Conservation (phyloP, 1,140 invertebrate species). For the Brachystomella parvula region DNA sequence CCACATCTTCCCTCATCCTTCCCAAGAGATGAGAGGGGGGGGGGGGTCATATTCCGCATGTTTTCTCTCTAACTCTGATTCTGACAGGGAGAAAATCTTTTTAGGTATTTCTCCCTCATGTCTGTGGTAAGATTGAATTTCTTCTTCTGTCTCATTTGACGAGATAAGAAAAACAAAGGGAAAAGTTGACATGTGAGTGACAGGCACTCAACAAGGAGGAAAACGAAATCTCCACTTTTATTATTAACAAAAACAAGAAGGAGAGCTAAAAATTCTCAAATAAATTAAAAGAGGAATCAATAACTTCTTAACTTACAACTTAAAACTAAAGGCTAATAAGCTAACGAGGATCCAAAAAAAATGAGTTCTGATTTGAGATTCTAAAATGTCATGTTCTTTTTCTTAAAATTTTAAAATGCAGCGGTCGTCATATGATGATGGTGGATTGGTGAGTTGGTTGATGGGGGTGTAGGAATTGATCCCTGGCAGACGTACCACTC, state of each 20-base stretch:
- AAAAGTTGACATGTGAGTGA: constrained; percentile 1
- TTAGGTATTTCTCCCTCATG: background rate
- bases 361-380: background rate
- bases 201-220: background rate
- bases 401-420: constrained; percentile 25
- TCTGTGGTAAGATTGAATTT: background rate
- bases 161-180: constrained; percentile 1
- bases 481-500: constrained; percentile 39
- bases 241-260: too few species aligned
- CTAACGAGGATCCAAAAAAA: background rate
- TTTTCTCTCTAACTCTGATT: background rate
- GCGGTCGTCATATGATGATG: constrained; percentile 39
- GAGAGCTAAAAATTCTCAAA: background rate
- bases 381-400: background rate
- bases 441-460: constrained; percentile 38
- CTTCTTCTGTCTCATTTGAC: background rate
- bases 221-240: background rate
- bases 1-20: background rate
- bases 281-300: background rate
- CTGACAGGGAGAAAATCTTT: background rate
- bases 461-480: constrained; percentile 37
- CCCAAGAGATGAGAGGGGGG: background rate
- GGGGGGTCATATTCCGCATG: background rate
- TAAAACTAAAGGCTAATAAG: background rate
- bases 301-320: background rate